Conservation (phyloP, 1,140 invertebrate species). For the Drosophila watanabei region DNA sequence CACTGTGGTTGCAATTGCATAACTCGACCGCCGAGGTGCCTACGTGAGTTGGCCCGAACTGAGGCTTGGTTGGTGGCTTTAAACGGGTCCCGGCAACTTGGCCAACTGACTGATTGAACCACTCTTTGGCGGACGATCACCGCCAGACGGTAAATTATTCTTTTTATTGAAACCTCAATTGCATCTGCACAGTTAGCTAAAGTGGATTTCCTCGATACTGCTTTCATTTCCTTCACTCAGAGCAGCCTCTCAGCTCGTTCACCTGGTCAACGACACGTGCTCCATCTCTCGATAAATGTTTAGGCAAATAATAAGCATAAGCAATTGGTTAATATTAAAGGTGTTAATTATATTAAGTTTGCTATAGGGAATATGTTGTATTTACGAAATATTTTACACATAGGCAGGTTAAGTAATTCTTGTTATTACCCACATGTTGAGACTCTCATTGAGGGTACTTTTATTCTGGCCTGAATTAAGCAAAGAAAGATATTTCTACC, state of each 20-base stretch:
- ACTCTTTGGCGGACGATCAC: slow-evolving; percentile 24
- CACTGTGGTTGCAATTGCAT: slow-evolving; percentile 35
- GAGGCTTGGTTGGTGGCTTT: slow-evolving; percentile 4
- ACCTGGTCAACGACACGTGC: slow-evolving; percentile 57
- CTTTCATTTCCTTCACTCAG: slow-evolving; percentile 39
- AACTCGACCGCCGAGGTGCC: slow-evolving; percentile 15
- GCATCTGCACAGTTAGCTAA: slow-evolving; percentile 17
- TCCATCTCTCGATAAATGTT: slow-evolving; percentile 37
- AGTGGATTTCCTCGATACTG: slow-evolving; percentile 13
- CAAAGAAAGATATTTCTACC: neutral
- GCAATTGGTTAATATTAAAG: slow-evolving; percentile 29
- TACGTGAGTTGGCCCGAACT: slow-evolving; percentile 29
- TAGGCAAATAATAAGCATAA: slow-evolving; percentile 35
- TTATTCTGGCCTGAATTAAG: neutral
- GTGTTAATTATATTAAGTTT: slow-evolving; percentile 45
- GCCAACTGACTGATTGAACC: slow-evolving; percentile 64
- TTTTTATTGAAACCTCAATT: slow-evolving; percentile 18
- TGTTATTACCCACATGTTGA: neutral
- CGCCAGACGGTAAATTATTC: slow-evolving; percentile 25
- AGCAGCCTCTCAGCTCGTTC: slow-evolving; percentile 1
- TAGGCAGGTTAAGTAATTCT: neutral
- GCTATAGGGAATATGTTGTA: neutral
- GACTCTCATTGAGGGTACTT: neutral
- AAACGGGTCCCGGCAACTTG: slow-evolving; percentile 46
- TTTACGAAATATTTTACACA: neutral